Base-by-base conservation (phyloP, 2,888 invertebrate species). In the Melitaea athalia region DNA sequence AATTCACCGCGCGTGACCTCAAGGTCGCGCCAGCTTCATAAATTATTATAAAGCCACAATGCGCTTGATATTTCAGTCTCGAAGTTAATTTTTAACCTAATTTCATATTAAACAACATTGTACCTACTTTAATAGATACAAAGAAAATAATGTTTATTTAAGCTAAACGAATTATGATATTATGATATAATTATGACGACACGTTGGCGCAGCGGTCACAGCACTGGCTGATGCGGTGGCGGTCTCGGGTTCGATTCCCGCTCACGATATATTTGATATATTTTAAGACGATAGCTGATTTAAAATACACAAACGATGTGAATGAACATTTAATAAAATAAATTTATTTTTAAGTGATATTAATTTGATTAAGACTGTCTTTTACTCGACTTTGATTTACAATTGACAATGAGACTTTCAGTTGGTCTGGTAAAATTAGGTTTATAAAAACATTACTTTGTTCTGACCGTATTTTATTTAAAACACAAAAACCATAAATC, bases 21-120 rank as follows among this genome's bases (percentile, higher is more conserved):
- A 65, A 65, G 60, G 65, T 65, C 65, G 52, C 42, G 14, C 52
- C 52, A 43, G 52, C 45, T 60, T 52, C 50, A 60, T 60, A 60
- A 65, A 60, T 65, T 65, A 65, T 65, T 47, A 60, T 45, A 17
- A 12, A 15, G 52, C 50, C 45, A 59, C 60, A 45, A 49, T 49
- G 59, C 50, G 45, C 24, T 47, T 42, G 38, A 12, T 55, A 38
- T 24, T 61, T 49, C 5, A n/a, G 15, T 57, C 10, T 11, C 10
- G 38, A 57, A 15, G 57, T 15, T 6, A 57, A 42, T 38, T 57
- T 57, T 38, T 57, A 42, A 57, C 42, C 57, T 57, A 42, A 38
- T 57, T 57, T 57, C 15, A 42, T 42, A 57, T 57, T 42, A n/a
- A 11, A 57, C 15, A 15, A 55, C 31, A 5, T 55, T 33, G n/a